Conservation (phyloP, 2,113 vertebrate species). For the Raja brachyura region DNA sequence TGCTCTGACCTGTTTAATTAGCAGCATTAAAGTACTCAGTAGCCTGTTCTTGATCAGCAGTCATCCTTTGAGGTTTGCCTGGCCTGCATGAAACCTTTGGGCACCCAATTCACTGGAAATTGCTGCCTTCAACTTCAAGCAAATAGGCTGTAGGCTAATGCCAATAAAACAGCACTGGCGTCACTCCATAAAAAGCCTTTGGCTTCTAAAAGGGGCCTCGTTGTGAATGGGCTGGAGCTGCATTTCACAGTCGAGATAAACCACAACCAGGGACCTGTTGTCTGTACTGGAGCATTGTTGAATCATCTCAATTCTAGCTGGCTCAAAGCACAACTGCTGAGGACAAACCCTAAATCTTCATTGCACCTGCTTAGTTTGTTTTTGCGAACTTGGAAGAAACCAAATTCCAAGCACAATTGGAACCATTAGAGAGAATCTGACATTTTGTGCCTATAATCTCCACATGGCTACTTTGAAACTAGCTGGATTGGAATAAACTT, state of each 20-base stretch:
- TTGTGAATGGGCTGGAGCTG: not conserved
- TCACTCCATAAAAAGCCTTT: not conserved
- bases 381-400: not conserved
- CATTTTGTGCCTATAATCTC: not conserved
- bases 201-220: not conserved
- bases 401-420: not conserved
- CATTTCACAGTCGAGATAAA: not conserved
- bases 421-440: not conserved
- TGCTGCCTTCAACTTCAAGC: conserved; percentile 16
- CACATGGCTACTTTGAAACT: not conserved
- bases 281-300: not conserved
- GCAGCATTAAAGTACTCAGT: not conserved
- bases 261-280: too few species aligned
- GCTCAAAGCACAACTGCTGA: not conserved
- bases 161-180: not conserved
- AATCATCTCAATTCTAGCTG: not conserved
- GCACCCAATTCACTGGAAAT: conserved; percentile 8
- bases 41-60: conserved; percentile 12
- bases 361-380: not conserved
- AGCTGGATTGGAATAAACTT: not conserved
- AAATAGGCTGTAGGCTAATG: not conserved
- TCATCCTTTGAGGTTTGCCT: not conserved
- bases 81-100: not conserved
- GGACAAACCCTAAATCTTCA: not conserved
- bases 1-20: conserved; percentile 17